Evolutionary conservation across 2,797 vertebrate genomes (phyloP).

Genomic region (Liparis tanakae): DNA sequence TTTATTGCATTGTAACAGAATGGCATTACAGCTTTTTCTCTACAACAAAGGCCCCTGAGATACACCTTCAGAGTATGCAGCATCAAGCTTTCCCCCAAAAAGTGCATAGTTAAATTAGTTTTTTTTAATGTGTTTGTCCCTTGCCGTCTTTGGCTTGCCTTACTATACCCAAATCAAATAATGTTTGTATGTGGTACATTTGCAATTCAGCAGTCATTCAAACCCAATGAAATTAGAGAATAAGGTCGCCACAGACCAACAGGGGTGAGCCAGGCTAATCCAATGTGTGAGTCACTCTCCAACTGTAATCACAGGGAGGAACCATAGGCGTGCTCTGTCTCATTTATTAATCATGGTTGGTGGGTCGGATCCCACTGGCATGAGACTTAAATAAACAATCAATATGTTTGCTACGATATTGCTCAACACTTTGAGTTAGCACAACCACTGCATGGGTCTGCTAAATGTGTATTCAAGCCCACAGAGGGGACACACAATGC

Average conservation of each 20-base stretch:
- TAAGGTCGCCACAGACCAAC: constrained; percentile 56
- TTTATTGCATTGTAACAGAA: constrained; percentile 36
- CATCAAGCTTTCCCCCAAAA: neutral
- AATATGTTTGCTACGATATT: neutral
- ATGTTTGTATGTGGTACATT: neutral
- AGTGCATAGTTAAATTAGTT: constrained; percentile 19
- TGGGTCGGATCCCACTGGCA: neutral
- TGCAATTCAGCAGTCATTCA: constrained; percentile 40
- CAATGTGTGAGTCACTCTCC: constrained; percentile 64
- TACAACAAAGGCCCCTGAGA: neutral
- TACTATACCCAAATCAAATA: constrained; percentile 25
- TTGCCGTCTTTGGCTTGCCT: constrained; percentile 26
- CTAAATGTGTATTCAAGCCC: constrained; percentile 30
- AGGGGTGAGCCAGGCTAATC: constrained; percentile 68
- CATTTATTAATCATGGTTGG: neutral
- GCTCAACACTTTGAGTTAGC: neutral
- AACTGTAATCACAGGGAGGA: constrained; percentile 62
- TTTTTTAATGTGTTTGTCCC: neutral
- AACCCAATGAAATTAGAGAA: constrained; percentile 70
- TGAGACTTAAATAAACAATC: neutral
- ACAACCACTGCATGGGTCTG: neutral
- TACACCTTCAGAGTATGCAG: constrained; percentile 1
- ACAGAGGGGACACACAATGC: constrained; percentile 29
- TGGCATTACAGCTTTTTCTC: constrained; percentile 16
- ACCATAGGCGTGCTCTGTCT: neutral